These are phyloP conservation scores for Alviniconcha marisindica DNA, from an alignment of 1,140 invertebrate genomes.

Conservation along the genomic window DNA sequence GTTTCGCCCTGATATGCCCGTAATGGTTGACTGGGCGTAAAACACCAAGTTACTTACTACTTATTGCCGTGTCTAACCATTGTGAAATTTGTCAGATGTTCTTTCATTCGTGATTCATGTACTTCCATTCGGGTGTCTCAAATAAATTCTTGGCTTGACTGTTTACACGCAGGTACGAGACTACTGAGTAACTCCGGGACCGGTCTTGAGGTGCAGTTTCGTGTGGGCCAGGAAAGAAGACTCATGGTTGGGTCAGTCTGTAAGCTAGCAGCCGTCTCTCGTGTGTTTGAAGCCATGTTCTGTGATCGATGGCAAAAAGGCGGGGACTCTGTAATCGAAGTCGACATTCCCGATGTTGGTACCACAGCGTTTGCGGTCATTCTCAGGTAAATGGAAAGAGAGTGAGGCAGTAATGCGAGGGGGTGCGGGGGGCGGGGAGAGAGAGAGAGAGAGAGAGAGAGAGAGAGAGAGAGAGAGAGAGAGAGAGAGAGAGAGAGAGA, in stretches of 20 bases:
- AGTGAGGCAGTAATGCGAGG: background rate
- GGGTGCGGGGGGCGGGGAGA: background rate
- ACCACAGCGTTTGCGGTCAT: background rate
- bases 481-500: background rate
- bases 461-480: background rate
- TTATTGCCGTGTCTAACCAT: too few relatives aligned
- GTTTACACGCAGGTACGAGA: too few relatives aligned
- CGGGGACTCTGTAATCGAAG: background rate
- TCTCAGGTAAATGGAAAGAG: background rate
- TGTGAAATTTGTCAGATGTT: too few relatives aligned
- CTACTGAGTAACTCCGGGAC: too few relatives aligned
- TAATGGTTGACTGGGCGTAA: too few relatives aligned
- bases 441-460: background rate
- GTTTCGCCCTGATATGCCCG: too few relatives aligned
- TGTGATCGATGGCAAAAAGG: background rate
- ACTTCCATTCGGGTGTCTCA: too few relatives aligned
- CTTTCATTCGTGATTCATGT: too few relatives aligned
- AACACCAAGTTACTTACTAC: too few relatives aligned
- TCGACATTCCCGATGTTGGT: slow-evolving; percentile 12
- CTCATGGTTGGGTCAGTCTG: slow-evolving; percentile 4
- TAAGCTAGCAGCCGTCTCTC: slow-evolving; percentile 22
- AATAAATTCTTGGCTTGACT: too few relatives aligned
- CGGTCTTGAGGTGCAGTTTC: too few relatives aligned
- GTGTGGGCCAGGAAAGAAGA: background rate
- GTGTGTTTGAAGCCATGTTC: slow-evolving; percentile 22